Conservation (phyloP, 2,888 invertebrate genomes). For the Teleogryllus oceanicus region DNA sequence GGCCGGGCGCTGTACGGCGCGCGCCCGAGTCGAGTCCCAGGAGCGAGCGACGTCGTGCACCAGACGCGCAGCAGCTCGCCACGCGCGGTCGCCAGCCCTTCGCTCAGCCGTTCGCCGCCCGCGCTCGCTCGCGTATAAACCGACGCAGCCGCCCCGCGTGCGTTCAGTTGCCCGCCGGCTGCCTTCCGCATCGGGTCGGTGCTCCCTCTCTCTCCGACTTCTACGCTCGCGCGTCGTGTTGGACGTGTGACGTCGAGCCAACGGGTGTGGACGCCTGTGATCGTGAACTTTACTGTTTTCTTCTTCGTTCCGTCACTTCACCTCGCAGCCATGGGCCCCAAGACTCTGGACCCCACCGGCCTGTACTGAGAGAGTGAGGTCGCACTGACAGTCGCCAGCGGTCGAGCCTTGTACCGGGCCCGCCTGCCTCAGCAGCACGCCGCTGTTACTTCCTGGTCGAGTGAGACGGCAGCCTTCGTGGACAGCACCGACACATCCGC, state of each 20-base stretch:
- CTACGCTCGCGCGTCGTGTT: too few relatives aligned
- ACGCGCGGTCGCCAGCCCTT: neutral
- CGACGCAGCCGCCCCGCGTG: neutral
- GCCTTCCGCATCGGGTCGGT: neutral
- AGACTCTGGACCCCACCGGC: constrained; percentile 29
- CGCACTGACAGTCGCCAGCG: neutral
- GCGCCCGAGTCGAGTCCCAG: neutral
- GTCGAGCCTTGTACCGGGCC: neutral
- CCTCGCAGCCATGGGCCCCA: constrained; percentile 24
- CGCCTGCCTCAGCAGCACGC: constrained; percentile 1
- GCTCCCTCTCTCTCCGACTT: neutral
- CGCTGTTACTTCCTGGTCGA: constrained; percentile 6
- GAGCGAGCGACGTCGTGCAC: neutral
- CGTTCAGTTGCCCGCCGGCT: neutral
- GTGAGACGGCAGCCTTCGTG: neutral
- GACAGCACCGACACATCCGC: neutral
- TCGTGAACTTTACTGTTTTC: too few relatives aligned
- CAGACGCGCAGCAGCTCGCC: neutral
- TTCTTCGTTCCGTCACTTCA: neutral
- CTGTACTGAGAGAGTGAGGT: constrained; percentile 25
- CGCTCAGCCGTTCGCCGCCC: too few relatives aligned
- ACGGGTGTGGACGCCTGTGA: too few relatives aligned
- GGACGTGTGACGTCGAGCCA: too few relatives aligned
- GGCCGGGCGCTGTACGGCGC: neutral
- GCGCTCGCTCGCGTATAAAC: neutral